Base-by-base conservation (phyloP, 2,888 invertebrate genomes). In the Onthophagus sagittarius region DNA sequence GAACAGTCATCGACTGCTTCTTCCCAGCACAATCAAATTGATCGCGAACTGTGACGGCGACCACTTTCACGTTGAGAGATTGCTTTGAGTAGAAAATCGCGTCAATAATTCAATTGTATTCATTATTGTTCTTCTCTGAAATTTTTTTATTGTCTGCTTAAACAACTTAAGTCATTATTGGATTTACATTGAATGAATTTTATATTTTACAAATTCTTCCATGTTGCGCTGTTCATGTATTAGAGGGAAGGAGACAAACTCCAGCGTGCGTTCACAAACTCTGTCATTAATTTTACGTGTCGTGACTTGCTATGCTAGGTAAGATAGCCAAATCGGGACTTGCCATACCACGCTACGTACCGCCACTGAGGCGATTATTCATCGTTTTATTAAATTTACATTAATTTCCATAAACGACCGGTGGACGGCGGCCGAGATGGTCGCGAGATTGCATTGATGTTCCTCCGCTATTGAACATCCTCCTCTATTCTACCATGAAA, bases 301-400 rank as follows among this genome's bases (percentile, higher is more conserved):
- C 67, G 67, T 67, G 67, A 67, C 67, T 53, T 53, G 39, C 39
- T 67, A 67, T 15, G 67, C 67, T 15, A 67, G n/a, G 32, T n/a
- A 64, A 67, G 67, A 67, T 67, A 67, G 67, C 67, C 67, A 67
- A 67, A 67, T 67, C 67, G 67, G 32, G 67, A 67, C 32, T 31
- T 23, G n/a, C 67, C 15, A 23, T 23, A 32, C 31, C 11, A 15
- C 63, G 63, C 15, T 31, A 32, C 67, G 31, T 67, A 70, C 71
- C 71, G 70, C 62, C 11, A 65, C 65, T 53, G 23, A 64, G 53
- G 73, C 53, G 71, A 71, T 71, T 73, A 73, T 73, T 73, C 73
- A 73, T 73, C 70, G 64, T 73, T 73, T 71, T 74, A 74, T 74
- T 74, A 74, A 70, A 74, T 74, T 74, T 72, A 72, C 74, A 74